Conservation (phyloP, 2,888 invertebrate species). For the Trichogramma dendrolimi region DNA sequence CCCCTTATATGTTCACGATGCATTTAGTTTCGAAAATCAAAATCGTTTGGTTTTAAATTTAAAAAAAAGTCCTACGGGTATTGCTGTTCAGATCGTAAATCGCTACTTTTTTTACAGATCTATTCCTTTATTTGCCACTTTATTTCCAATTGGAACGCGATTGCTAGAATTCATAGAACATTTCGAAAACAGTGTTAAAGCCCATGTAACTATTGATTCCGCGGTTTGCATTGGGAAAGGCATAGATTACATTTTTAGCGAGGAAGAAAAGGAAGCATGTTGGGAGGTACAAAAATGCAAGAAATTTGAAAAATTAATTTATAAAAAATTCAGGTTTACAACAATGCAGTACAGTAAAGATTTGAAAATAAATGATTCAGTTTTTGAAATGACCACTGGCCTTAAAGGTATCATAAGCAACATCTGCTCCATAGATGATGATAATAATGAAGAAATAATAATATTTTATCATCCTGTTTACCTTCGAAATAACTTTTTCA, state of each 20-base stretch:
- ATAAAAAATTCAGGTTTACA: conserved; percentile 14
- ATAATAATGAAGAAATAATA: neutral
- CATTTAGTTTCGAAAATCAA: conserved; percentile 17
- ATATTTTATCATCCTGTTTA: neutral
- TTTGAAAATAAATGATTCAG: conserved; percentile 17
- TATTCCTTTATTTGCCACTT: neutral
- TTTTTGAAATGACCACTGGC: too few species aligned
- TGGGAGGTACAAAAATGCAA: too few species aligned
- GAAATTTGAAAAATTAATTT: conserved; percentile 16
- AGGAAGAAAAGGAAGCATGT: conserved; percentile 3
- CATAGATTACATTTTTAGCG: conserved; percentile 12
- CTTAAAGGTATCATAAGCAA: too few species aligned
- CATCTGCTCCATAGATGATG: too few species aligned
- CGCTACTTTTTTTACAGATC: conserved; percentile 11
- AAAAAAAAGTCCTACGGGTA: conserved; percentile 10
- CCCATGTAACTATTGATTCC: neutral
- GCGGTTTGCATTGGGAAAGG: conserved; percentile 12
- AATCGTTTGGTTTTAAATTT: conserved; percentile 5
- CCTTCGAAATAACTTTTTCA: neutral
- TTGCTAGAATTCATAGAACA: too few species aligned
- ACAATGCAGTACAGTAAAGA: conserved; percentile 9
- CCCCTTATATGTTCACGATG: conserved; percentile 15
- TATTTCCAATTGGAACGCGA: neutral
- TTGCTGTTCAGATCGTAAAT: conserved; percentile 8
- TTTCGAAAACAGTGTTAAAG: conserved; percentile 15